Percentiles rank a stretch among this genome's conserved stretches.
Conservation (phyloP, 2,797 vertebrate genomes). For the Rallus crepitans region DNA sequence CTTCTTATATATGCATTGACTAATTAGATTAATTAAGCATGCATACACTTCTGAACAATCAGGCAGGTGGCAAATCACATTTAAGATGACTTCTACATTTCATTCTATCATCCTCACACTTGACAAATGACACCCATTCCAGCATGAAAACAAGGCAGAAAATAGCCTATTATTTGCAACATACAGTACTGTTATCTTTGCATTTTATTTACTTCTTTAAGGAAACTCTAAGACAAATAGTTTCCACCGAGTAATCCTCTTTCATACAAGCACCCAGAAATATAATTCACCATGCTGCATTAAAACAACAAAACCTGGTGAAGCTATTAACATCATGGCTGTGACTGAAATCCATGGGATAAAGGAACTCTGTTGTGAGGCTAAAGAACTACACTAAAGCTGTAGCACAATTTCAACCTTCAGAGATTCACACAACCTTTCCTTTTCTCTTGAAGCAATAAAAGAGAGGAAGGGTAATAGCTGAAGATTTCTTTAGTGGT, state of each 20-base stretch:
- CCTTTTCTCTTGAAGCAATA: neutral
- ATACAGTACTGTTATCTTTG: constrained; percentile 23
- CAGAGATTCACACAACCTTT: neutral
- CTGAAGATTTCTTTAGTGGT: neutral
- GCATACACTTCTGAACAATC: constrained; percentile 77
- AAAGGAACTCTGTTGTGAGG: neutral
- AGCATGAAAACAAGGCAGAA: constrained; percentile 59
- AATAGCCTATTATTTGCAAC: constrained; percentile 50
- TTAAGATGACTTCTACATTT: constrained; percentile 75
- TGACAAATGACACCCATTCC: constrained; percentile 76
- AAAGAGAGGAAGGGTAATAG: neutral
- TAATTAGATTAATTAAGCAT: constrained; percentile 86
- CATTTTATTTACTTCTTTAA: constrained; percentile 43
- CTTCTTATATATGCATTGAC: constrained; percentile 80
- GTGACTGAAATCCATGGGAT: neutral
- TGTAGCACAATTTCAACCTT: neutral
- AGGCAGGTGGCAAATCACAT: constrained; percentile 83
- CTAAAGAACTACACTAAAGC: neutral
- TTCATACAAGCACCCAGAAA: constrained; percentile 3
- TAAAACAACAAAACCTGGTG: constrained; percentile 10
- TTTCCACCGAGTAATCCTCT: constrained; percentile 24
- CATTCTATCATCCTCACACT: constrained; percentile 71
- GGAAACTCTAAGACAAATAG: constrained; percentile 36
- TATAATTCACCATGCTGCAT: neutral
- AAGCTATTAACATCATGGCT: neutral